Conservation (phyloP, 2,113 vertebrate genomes). For the Oenanthe melanoleuca region DNA sequence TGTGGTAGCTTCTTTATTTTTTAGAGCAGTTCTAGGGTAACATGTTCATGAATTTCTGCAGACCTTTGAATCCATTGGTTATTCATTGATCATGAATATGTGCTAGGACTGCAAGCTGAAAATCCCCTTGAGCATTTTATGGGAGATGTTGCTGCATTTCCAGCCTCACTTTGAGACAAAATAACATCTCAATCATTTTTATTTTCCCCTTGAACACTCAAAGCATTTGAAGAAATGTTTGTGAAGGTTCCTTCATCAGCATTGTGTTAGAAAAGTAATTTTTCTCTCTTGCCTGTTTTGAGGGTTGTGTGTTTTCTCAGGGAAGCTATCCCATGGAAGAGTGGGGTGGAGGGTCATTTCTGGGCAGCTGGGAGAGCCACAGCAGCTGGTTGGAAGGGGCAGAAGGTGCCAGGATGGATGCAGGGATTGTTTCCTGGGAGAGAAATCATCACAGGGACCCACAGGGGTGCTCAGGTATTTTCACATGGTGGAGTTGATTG, state of each 20-base stretch:
- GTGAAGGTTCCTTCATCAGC: not conserved
- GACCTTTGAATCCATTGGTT: conserved; percentile 34
- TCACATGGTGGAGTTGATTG: not conserved
- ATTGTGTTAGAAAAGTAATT: not conserved
- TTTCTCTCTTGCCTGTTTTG: not conserved
- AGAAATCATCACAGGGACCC: not conserved
- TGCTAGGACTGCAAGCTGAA: conserved; percentile 3
- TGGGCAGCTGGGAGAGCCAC: not conserved
- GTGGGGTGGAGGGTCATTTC: not conserved
- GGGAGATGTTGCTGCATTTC: conserved; percentile 17
- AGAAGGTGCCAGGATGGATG: not conserved
- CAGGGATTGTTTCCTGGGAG: not conserved
- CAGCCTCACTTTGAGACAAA: conserved; percentile 25
- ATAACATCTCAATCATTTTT: conserved; percentile 39
- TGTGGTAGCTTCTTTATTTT: not conserved
- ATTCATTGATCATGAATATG: conserved; percentile 41
- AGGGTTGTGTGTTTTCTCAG: not conserved
- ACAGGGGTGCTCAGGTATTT: not conserved
- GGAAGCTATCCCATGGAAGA: not conserved
- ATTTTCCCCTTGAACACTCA: conserved; percentile 22
- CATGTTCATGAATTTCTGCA: not conserved
- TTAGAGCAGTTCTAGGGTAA: not conserved
- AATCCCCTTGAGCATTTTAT: conserved; percentile 11
- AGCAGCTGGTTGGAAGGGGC: not conserved
- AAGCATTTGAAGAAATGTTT: not conserved